phyloP scores from a whole-genome alignment of 2,797 vertebrate genomes.

The Tarsius wallacei region DNA sequence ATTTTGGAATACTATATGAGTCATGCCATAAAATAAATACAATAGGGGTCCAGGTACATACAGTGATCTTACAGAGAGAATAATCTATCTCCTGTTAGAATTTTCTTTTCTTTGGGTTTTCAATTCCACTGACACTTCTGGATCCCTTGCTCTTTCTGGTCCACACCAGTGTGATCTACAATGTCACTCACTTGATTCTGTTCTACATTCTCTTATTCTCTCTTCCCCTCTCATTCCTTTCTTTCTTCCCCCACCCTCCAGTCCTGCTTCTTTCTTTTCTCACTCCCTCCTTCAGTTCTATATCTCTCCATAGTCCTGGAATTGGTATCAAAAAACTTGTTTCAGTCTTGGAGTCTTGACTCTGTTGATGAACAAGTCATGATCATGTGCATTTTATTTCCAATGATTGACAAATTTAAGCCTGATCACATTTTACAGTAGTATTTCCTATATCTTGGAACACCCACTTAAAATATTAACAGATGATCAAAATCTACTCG shows the following conservation, averaged over 20 bases:
- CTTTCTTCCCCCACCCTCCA: not conserved
- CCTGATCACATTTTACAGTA: not conserved
- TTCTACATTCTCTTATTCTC: not conserved
- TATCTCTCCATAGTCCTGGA: not conserved
- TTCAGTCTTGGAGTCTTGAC: not conserved
- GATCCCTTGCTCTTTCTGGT: not conserved
- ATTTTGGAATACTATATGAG: not conserved
- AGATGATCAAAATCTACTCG: not conserved
- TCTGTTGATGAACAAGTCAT: not conserved
- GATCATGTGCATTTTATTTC: not conserved
- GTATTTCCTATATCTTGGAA: not conserved
- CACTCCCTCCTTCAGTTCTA: not conserved
- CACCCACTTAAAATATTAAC: not conserved
- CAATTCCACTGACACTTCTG: not conserved
- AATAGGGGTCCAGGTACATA: not conserved
- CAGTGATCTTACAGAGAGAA: not conserved
- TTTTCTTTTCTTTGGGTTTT: not conserved
- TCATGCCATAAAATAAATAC: slow-evolving; percentile 11
- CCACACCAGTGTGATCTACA: not conserved
- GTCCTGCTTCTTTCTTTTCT: not conserved
- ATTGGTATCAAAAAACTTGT: not conserved
- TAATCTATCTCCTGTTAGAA: not conserved
- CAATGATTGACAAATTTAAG: not conserved
- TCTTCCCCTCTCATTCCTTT: not conserved
- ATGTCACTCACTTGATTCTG: not conserved